phyloP scores from a whole-genome alignment of 2,113 vertebrate species.

The Tragelaphus scriptus region DNA sequence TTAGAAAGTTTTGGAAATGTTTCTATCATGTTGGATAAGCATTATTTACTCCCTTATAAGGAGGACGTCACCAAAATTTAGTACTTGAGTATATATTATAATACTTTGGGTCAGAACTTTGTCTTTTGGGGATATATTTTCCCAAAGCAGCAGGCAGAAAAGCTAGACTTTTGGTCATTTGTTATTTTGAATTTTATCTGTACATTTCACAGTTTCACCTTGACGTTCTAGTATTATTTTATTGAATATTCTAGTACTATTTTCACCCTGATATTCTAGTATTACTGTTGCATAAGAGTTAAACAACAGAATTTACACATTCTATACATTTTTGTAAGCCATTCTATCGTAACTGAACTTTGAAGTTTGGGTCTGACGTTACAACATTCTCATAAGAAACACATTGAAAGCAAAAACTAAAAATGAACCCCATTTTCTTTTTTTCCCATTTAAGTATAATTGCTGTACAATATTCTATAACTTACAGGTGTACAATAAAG shows the following conservation, averaged over 20 bases:
- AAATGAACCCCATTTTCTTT: background rate
- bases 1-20: constrained; percentile 26
- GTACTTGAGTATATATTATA: background rate
- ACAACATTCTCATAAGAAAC: background rate
- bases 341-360: background rate
- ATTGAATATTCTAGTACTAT: background rate
- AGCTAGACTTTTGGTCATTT: background rate
- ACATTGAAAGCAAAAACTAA: background rate
- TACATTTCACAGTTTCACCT: background rate
- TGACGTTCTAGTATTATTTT: background rate
- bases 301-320: background rate
- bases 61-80: background rate
- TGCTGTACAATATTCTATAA: background rate
- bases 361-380: background rate
- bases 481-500: background rate
- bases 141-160: background rate
- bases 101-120: background rate
- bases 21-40: background rate
- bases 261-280: background rate
- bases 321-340: background rate
- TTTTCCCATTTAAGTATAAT: background rate
- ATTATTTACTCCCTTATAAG: background rate
- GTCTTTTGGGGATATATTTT: background rate
- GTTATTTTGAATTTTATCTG: background rate
- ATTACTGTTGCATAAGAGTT: background rate